Evolutionary conservation across 2,888 invertebrate genomes (phyloP).

Genomic region (Hartigia nigra): DNA sequence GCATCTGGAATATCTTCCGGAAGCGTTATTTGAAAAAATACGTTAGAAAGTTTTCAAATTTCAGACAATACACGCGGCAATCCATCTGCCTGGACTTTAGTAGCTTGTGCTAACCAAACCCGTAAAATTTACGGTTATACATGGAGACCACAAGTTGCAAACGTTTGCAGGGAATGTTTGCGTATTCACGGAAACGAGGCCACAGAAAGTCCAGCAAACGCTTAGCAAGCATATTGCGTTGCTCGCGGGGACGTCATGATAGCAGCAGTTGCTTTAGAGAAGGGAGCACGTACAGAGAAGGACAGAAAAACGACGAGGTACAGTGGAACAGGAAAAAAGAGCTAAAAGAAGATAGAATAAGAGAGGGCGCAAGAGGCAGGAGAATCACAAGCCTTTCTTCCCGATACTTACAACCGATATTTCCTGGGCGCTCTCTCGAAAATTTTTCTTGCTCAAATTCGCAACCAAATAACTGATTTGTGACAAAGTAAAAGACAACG

Average conservation of each 20-base stretch:
- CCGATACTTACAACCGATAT: conserved; percentile 83
- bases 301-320: conserved; percentile 26
- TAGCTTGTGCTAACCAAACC: background rate
- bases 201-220: conserved; percentile 22
- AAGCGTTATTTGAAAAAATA: conserved; percentile 34
- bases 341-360: conserved; percentile 13
- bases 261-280: conserved; percentile 22
- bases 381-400: conserved; percentile 52
- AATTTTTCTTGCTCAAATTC: conserved; percentile 96
- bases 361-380: conserved; percentile 15
- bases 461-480: conserved; percentile 98
- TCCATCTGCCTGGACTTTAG: background rate
- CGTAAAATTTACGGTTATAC: background rate
- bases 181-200: conserved; percentile 12
- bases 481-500: conserved; percentile 98
- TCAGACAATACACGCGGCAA: background rate
- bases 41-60: conserved; percentile 19
- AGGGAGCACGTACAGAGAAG: conserved; percentile 7
- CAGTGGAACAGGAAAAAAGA: conserved; percentile 14
- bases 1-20: background rate
- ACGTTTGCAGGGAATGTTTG: background rate
- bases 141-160: background rate
- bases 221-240: conserved; percentile 45
- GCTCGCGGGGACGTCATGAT: conserved; percentile 37
- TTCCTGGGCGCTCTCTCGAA: conserved; percentile 89